These are phyloP conservation scores for Dryococelus australis DNA, from an alignment of 2,888 invertebrate species.

Conservation along the genomic window DNA sequence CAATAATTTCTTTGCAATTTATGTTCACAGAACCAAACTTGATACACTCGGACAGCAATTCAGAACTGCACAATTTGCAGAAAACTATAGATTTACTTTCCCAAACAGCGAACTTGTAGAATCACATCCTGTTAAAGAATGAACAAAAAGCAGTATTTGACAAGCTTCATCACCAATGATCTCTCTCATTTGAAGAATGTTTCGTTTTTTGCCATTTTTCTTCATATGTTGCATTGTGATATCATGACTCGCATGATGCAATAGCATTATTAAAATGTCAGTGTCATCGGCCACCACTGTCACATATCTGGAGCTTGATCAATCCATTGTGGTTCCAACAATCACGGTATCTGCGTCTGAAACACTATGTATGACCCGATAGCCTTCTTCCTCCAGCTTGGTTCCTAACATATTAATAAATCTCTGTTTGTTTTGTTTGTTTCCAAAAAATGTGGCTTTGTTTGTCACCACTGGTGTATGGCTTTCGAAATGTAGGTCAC, in stretches of 20 bases:
- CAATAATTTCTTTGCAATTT: no score
- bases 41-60: no score
- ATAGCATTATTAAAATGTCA: no score
- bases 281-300: not conserved
- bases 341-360: not conserved
- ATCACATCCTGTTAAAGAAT: constrained; percentile 23
- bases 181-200: constrained; percentile 3
- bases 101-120: no score
- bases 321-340: not conserved
- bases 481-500: not conserved
- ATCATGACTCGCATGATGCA: not conserved
- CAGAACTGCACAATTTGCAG: no score
- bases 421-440: not conserved
- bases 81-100: no score
- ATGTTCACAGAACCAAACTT: no score
- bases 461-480: no score
- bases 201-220: not conserved
- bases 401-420: not conserved
- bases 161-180: not conserved
- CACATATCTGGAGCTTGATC: not conserved
- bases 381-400: not conserved
- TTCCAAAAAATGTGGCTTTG: not conserved
- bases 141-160: constrained; percentile 4
- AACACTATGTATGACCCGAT: not conserved
- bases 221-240: not conserved